These are phyloP conservation scores for Arrhamphus sclerolepis DNA, from an alignment of 2,797 vertebrate species.

Conservation along the genomic window DNA sequence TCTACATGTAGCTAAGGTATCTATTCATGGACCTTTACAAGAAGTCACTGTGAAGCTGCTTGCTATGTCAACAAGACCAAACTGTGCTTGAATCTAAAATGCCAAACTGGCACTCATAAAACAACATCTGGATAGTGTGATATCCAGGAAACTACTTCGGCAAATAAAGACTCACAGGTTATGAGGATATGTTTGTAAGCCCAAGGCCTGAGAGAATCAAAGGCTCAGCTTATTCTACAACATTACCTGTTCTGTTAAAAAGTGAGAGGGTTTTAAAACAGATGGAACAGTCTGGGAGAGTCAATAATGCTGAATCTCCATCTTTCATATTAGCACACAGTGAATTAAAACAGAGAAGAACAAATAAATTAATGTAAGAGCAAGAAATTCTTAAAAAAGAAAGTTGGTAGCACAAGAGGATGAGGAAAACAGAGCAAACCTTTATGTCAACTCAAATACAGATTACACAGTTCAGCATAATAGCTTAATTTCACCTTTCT, in stretches of 20 bases:
- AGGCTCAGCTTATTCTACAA: not conserved
- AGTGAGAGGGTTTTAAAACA: slow-evolving; percentile 83
- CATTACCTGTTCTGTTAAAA: slow-evolving; percentile 86
- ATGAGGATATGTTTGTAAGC: slow-evolving; percentile 27
- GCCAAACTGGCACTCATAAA: slow-evolving; percentile 32
- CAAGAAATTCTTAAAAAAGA: slow-evolving; percentile 3
- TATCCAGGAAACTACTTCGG: slow-evolving; percentile 36
- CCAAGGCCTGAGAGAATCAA: slow-evolving; percentile 1
- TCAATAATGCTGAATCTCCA: slow-evolving; percentile 78
- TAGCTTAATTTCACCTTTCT: not conserved
- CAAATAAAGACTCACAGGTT: not conserved
- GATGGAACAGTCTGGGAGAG: slow-evolving; percentile 47
- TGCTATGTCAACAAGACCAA: slow-evolving; percentile 59
- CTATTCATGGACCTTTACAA: slow-evolving; percentile 71
- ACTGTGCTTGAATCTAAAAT: slow-evolving; percentile 31
- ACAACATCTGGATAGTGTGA: slow-evolving; percentile 26
- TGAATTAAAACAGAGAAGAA: slow-evolving; percentile 28
- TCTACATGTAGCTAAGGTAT: slow-evolving; percentile 54
- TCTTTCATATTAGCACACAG: slow-evolving; percentile 61
- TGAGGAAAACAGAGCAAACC: not conserved
- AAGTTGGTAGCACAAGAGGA: not conserved
- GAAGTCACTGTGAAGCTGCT: slow-evolving; percentile 65
- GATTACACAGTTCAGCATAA: not conserved
- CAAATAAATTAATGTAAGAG: slow-evolving; percentile 16
- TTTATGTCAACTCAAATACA: not conserved